Percentiles rank a stretch among this genome's conserved stretches.
phyloP scores from a whole-genome alignment of 2,888 invertebrate genomes.

The Drosophila kuntzei region DNA sequence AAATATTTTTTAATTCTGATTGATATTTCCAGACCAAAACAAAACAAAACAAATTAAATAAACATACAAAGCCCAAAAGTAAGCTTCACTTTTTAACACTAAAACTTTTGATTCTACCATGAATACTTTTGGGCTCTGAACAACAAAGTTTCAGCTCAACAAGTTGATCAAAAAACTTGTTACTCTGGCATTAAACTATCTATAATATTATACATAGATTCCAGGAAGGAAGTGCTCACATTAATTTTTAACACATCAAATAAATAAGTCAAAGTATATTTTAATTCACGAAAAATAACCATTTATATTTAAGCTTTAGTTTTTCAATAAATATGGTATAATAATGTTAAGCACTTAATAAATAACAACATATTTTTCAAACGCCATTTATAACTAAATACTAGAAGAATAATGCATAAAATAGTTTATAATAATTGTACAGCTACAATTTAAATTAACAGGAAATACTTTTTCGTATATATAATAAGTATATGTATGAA shows the following conservation, averaged over 20 bases:
- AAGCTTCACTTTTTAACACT: not conserved
- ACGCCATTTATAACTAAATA: constrained; percentile 50
- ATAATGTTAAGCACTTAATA: constrained; percentile 54
- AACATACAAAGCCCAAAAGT: constrained; percentile 40
- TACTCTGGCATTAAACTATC: not conserved
- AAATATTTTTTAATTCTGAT: no score
- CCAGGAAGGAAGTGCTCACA: no score
- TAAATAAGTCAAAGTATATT: no score
- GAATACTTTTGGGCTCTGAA: constrained; percentile 50
- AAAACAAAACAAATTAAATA: not conserved
- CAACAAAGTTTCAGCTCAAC: not conserved
- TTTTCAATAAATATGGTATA: constrained; percentile 61
- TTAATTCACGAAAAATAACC: constrained; percentile 52
- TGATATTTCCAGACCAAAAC: no score
- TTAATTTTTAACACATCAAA: no score
- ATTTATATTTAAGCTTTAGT: constrained; percentile 36
- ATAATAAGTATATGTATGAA: constrained; percentile 13
- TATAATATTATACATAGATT: not conserved
- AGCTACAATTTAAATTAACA: constrained; percentile 36
- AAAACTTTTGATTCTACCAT: accelerated
- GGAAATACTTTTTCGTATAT: constrained; percentile 54
- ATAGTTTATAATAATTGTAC: constrained; percentile 36
- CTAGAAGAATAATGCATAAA: constrained; percentile 56
- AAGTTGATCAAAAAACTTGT: not conserved
- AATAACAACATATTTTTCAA: constrained; percentile 51